A percentile compares a stretch with the other conserved stretches of the same genome.
phyloP scores from a whole-genome alignment of 2,797 vertebrate species.

The Sebastes vulpes region DNA sequence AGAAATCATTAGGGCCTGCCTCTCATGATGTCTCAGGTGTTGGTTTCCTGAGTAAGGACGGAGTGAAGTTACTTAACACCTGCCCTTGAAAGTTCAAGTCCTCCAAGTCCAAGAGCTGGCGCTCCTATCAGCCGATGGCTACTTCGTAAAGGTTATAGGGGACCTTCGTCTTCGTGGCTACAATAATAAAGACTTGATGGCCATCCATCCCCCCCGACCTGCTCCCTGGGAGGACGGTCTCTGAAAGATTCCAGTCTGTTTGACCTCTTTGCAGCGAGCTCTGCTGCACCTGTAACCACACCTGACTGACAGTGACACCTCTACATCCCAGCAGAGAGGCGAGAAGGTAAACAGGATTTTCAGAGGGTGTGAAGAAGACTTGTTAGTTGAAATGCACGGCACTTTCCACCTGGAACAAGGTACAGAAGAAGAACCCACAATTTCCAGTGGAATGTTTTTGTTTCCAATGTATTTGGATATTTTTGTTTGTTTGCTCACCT shows the following conservation, averaged over 20 bases:
- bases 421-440: background rate
- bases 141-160: no score
- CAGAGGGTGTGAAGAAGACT: background rate
- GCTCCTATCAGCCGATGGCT: background rate
- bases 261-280: background rate
- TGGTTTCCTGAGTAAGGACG: background rate
- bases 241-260: background rate
- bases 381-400: background rate
- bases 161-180: background rate
- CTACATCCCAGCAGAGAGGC: background rate
- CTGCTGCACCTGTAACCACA: background rate
- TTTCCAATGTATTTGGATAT: background rate
- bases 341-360: background rate
- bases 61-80: no score
- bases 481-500: background rate
- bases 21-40: background rate
- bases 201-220: background rate
- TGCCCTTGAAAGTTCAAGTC: background rate
- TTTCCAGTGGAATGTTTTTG: background rate
- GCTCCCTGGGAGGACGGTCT: background rate
- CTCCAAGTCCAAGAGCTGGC: background rate
- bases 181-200: background rate
- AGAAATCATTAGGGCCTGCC: background rate
- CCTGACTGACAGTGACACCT: background rate
- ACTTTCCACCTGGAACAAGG: background rate